These are phyloP conservation scores for Callyntrura sp. DNA, from an alignment of 2,888 invertebrate genomes.

Conservation along the genomic window DNA sequence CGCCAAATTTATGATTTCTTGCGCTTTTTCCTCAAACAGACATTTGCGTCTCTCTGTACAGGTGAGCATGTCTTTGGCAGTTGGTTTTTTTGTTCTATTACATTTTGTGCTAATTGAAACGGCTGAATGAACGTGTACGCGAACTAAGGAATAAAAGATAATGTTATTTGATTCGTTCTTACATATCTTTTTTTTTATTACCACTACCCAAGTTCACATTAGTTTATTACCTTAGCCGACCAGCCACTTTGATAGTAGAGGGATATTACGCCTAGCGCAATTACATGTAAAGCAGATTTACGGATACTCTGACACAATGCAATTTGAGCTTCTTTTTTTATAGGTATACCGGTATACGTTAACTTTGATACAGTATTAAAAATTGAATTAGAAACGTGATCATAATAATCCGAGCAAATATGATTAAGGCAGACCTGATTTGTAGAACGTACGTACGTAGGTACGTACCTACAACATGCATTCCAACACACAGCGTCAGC, in stretches of 20 bases:
- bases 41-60: neutral
- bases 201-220: no score
- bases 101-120: neutral
- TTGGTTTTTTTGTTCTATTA: neutral
- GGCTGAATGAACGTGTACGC: neutral
- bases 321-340: neutral
- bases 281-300: no score
- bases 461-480: neutral
- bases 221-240: no score
- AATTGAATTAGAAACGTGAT: constrained; percentile 40
- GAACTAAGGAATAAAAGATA: neutral
- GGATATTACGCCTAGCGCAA: no score
- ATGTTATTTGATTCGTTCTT: no score
- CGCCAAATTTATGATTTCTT: neutral
- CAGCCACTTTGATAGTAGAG: no score
- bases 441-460: neutral
- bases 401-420: constrained; percentile 1
- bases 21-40: constrained; percentile 4
- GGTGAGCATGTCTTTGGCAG: neutral
- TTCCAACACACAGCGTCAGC: no score
- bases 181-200: no score
- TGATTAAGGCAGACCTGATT: neutral
- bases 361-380: neutral
- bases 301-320: neutral
- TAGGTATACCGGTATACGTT: neutral